Evolutionary conservation across 2,113 vertebrate species (phyloP).

Genomic region (Prietella phreatophila): DNA sequence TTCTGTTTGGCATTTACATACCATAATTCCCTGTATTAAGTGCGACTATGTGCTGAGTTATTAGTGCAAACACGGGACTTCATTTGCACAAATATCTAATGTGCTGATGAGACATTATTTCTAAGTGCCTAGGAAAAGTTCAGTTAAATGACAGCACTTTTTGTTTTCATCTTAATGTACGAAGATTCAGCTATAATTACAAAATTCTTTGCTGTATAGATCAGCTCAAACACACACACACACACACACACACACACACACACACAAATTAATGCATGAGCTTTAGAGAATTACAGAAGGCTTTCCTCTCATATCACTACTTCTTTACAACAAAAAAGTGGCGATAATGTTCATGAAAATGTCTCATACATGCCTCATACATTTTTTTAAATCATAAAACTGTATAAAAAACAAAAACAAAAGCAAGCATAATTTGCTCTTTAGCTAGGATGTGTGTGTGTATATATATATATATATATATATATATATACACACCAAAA

Average conservation of each 20-base stretch:
- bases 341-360: constrained; percentile 48
- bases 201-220: constrained; percentile 10
- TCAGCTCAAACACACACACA: not conserved
- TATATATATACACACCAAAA: not conserved
- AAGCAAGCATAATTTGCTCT: constrained; percentile 6
- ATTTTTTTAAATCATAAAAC: constrained; percentile 54
- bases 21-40: not conserved
- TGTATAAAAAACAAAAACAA: constrained; percentile 50
- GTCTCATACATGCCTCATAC: constrained; percentile 49
- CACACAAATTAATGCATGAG: not conserved
- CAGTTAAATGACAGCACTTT: not conserved
- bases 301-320: not conserved
- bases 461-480: not conserved
- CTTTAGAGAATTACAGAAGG: not conserved
- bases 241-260: not conserved
- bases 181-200: constrained; percentile 2
- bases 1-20: not conserved
- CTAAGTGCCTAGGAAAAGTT: not conserved
- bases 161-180: not conserved
- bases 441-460: constrained; percentile 41
- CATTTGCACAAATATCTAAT: not conserved
- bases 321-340: constrained; percentile 32
- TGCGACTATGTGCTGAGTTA: not conserved
- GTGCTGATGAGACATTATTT: not conserved
- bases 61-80: not conserved